Percentiles rank a stretch among this genome's conserved stretches.
These are phyloP conservation scores for Brachionichthys hirsutus DNA, from an alignment of 2,113 vertebrate genomes.

Conservation along the genomic window DNA sequence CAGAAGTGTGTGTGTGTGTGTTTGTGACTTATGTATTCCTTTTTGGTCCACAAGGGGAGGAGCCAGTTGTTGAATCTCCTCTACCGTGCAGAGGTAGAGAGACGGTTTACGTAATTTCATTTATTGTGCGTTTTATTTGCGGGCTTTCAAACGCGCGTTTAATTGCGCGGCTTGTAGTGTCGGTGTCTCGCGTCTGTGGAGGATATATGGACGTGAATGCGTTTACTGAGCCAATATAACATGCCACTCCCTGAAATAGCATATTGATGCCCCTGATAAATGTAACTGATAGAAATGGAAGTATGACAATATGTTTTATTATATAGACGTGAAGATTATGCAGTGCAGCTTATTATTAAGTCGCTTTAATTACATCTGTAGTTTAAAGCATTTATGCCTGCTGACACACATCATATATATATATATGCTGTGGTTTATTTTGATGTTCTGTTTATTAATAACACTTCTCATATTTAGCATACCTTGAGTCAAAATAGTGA, in stretches of 20 bases:
- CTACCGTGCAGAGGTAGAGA: constrained; percentile 74
- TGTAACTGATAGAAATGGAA: constrained; percentile 48
- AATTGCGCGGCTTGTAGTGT: background rate
- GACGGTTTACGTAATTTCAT: constrained; percentile 63
- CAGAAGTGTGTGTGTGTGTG: constrained; percentile 11
- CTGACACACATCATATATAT: background rate
- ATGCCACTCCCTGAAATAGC: constrained; percentile 81
- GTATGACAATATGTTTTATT: background rate
- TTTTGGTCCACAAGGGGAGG: constrained; percentile 75
- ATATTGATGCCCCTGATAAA: constrained; percentile 59
- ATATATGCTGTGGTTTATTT: constrained; percentile 9
- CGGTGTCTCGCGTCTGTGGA: background rate
- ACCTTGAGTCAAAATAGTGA: background rate
- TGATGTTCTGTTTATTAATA: background rate
- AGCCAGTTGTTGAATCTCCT: constrained; percentile 68
- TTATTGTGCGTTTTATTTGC: constrained; percentile 38
- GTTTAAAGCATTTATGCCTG: background rate
- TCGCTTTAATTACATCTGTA: background rate
- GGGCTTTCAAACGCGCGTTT: constrained; percentile 14
- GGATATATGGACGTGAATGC: constrained; percentile 30
- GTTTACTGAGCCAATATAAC: constrained; percentile 51
- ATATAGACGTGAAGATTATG: background rate
- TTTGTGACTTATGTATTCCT: constrained; percentile 41
- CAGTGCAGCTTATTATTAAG: background rate
- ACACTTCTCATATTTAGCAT: background rate